Percentiles rank a stretch among this genome's conserved stretches.
Evolutionary conservation across 2,888 invertebrate genomes (phyloP).

Genomic region (Therioaphis trifolii): DNA sequence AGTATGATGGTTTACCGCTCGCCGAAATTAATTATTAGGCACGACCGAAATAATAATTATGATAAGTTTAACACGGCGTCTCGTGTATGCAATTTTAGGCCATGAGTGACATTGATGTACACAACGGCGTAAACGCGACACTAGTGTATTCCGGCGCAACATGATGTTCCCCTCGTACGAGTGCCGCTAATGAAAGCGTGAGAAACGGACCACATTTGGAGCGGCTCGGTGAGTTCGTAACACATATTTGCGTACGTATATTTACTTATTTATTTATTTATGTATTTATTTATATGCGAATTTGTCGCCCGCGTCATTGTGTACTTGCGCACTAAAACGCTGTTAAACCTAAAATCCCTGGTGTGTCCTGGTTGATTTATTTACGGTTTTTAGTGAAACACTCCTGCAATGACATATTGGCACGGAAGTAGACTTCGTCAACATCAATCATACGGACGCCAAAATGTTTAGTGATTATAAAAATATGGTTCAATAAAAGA

Average conservation of each 20-base stretch:
- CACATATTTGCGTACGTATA: no score
- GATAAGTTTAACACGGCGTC: slow-evolving; percentile 8
- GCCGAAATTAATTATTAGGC: neutral
- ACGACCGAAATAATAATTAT: neutral
- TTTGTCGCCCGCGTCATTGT: neutral
- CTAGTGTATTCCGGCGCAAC: neutral
- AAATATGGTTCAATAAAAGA: neutral
- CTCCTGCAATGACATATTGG: neutral
- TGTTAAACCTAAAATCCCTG: slow-evolving; percentile 28
- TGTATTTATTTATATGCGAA: no score
- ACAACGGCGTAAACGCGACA: neutral
- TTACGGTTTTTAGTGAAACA: neutral
- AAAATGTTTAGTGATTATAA: neutral
- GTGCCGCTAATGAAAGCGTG: neutral
- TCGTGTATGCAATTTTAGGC: slow-evolving; percentile 11
- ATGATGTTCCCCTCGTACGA: neutral
- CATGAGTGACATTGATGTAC: slow-evolving; percentile 17
- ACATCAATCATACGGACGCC: slow-evolving; percentile 12
- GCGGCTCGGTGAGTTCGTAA: neutral
- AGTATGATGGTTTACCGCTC: neutral
- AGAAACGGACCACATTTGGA: slow-evolving; percentile 8
- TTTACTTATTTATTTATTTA: no score
- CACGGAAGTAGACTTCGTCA: neutral
- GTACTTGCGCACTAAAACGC: neutral
- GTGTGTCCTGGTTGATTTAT: slow-evolving; percentile 27